phyloP scores from a whole-genome alignment of 2,888 invertebrate species.

The Cynaeus angustus region DNA sequence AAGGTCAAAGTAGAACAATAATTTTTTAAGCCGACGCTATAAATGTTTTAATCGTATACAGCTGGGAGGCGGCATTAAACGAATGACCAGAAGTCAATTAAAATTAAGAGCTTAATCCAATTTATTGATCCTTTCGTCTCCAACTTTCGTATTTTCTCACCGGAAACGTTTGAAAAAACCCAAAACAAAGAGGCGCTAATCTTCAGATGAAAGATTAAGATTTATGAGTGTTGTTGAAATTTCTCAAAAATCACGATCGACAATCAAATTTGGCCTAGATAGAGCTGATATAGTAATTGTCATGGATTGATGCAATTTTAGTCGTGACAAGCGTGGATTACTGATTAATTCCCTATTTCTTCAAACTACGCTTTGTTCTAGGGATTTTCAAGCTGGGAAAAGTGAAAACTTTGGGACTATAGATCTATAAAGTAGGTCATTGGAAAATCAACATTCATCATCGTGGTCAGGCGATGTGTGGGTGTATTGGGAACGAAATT shows the following conservation, averaged over 20 bases:
- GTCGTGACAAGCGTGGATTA: slow-evolving; percentile 39
- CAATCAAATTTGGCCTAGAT: slow-evolving; percentile 40
- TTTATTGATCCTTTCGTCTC: slow-evolving; percentile 15
- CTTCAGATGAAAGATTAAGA: slow-evolving; percentile 27
- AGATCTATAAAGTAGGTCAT: slow-evolving; percentile 30
- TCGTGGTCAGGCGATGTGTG: slow-evolving; percentile 5
- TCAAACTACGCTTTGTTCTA: slow-evolving; percentile 38
- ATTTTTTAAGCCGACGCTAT: slow-evolving; percentile 21
- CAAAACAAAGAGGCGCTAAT: slow-evolving; percentile 32
- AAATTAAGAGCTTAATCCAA: slow-evolving; percentile 3
- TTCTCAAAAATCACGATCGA: slow-evolving; percentile 35
- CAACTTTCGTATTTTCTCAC: slow-evolving; percentile 28
- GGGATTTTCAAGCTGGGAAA: slow-evolving; percentile 25
- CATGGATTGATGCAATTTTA: slow-evolving; percentile 33
- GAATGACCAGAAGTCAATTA: slow-evolving; percentile 15
- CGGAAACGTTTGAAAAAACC: slow-evolving; percentile 16
- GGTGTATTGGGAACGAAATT: neutral
- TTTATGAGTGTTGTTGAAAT: slow-evolving; percentile 31
- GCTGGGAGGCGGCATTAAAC: slow-evolving; percentile 17
- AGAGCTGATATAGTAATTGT: slow-evolving; percentile 15
- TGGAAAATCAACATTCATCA: slow-evolving; percentile 26
- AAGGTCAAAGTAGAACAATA: slow-evolving; percentile 33
- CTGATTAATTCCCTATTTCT: slow-evolving; percentile 32
- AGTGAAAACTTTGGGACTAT: slow-evolving; percentile 31
- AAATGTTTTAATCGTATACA: slow-evolving; percentile 6